Conservation (phyloP, 1,140 invertebrate species). For the Oscheius sp. region DNA sequence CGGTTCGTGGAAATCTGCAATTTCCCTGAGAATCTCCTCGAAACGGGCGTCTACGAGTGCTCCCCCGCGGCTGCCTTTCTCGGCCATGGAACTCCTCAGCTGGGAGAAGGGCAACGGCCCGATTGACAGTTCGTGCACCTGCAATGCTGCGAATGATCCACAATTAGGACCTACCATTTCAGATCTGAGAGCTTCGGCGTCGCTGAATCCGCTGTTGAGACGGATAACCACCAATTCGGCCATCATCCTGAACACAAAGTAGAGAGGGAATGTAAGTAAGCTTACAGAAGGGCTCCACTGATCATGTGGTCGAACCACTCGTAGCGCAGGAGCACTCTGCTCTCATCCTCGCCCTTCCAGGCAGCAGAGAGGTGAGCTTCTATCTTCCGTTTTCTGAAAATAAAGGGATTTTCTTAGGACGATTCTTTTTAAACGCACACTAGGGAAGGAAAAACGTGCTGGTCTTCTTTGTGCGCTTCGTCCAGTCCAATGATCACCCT, state of each 20-base stretch:
- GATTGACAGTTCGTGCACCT: constrained; percentile 12
- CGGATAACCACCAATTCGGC: constrained; percentile 29
- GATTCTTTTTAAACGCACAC: background rate
- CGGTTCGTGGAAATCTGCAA: constrained; percentile 21
- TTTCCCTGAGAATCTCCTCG: constrained; percentile 2
- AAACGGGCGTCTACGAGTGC: constrained; percentile 9
- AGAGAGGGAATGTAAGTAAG: background rate
- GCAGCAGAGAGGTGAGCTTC: background rate
- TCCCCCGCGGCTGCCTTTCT: constrained; percentile 24
- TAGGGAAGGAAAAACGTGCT: background rate
- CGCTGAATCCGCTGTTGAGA: background rate
- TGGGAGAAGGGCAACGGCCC: constrained; percentile 14
- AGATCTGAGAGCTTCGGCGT: constrained; percentile 6
- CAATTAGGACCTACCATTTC: constrained; percentile 21
- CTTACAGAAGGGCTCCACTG: background rate
- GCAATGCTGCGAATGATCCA: background rate
- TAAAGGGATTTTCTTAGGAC: background rate
- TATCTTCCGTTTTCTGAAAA: background rate
- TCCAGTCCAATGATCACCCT: too few relatives aligned
- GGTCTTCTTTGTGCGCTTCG: too few relatives aligned
- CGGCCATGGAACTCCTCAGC: constrained; percentile 8
- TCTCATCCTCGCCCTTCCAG: background rate
- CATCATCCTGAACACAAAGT: constrained; percentile 12
- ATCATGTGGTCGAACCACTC: background rate
- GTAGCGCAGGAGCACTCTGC: background rate